phyloP scores from a whole-genome alignment of 2,797 vertebrate species.

The Crenichthys baileyi region DNA sequence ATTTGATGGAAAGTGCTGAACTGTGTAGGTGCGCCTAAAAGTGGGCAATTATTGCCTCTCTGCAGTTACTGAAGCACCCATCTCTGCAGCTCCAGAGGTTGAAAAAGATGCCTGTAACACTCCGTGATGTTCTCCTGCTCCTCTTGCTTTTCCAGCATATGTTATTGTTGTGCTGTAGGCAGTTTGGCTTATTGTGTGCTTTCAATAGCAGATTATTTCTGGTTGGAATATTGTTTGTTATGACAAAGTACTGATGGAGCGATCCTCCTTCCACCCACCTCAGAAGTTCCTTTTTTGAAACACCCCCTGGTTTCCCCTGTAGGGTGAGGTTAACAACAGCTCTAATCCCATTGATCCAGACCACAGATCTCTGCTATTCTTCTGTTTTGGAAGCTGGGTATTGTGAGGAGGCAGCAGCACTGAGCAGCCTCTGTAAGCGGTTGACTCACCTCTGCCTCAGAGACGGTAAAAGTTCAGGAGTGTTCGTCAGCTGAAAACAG shows the following conservation, averaged over 20 bases:
- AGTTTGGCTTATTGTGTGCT: slow-evolving; percentile 38
- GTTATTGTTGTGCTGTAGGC: slow-evolving; percentile 32
- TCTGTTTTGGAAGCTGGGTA: slow-evolving; percentile 45
- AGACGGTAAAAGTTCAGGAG: background rate
- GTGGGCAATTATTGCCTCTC: slow-evolving; percentile 40
- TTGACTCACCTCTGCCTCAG: background rate
- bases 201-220: slow-evolving; percentile 49
- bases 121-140: slow-evolving; percentile 39
- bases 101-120: slow-evolving; percentile 38
- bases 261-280: slow-evolving; percentile 22
- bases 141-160: slow-evolving; percentile 14
- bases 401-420: slow-evolving; percentile 26
- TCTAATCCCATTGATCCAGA: slow-evolving; percentile 69
- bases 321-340: slow-evolving; percentile 51
- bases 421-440: background rate
- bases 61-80: background rate
- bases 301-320: slow-evolving; percentile 14
- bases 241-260: slow-evolving; percentile 17
- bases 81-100: slow-evolving; percentile 16
- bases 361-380: slow-evolving; percentile 66
- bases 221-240: slow-evolving; percentile 49
- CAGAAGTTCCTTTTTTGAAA: background rate
- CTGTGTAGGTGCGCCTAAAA: slow-evolving; percentile 19
- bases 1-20: slow-evolving; percentile 47
- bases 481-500: background rate